phyloP scores from a whole-genome alignment of 2,888 invertebrate species.

The Yponomeuta cagnagella region DNA sequence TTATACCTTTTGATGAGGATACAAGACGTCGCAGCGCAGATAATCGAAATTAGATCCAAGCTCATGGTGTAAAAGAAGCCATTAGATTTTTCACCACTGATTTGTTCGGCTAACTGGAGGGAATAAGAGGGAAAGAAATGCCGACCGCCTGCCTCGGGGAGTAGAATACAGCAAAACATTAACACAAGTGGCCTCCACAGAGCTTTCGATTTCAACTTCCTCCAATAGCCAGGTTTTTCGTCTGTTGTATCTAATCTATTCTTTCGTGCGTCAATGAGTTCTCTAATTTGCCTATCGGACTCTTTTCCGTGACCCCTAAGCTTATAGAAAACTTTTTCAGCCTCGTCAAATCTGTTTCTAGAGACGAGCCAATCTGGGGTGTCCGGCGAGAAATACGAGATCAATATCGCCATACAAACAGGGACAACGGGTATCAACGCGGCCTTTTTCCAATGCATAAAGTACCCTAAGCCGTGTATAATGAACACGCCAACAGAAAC shows the following conservation, averaged over 20 bases:
- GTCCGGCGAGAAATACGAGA: constrained; percentile 4
- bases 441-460: constrained; percentile 9
- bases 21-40: background rate
- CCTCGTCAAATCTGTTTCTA: constrained; percentile 11
- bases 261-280: constrained; percentile 1
- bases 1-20: constrained; percentile 2
- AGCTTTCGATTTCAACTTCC: constrained; percentile 15
- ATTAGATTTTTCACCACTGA: constrained; percentile 16
- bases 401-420: background rate
- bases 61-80: constrained; percentile 16
- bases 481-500: constrained; percentile 10
- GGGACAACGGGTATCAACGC: constrained; percentile 7
- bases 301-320: constrained; percentile 8
- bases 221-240: no score
- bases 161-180: constrained; percentile 12
- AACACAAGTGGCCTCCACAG: constrained; percentile 18
- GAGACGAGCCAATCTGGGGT: constrained; percentile 13
- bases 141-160: constrained; percentile 17
- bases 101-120: constrained; percentile 15
- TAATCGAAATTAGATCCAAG: constrained; percentile 11
- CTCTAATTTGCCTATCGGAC: constrained; percentile 6
- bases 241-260: background rate
- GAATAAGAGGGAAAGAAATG: constrained; percentile 18
- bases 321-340: constrained; percentile 6
- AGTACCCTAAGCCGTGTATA: constrained; percentile 12